These are phyloP conservation scores for Hesperophylax magnus DNA, from an alignment of 1,140 invertebrate species.

Conservation along the genomic window DNA sequence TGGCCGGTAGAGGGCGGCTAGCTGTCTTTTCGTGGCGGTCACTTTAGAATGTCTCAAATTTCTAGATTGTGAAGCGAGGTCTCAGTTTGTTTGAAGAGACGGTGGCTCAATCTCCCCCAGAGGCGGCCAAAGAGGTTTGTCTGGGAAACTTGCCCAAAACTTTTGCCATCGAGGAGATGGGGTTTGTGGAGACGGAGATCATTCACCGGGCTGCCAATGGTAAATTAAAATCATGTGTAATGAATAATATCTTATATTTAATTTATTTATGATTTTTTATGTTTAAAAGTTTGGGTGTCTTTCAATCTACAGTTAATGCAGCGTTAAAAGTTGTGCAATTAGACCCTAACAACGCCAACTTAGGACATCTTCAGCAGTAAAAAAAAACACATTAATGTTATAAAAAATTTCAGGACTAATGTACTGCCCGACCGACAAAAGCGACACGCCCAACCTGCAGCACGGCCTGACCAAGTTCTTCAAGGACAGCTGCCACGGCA, in stretches of 20 bases:
- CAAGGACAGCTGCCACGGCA: slow-evolving; percentile 28
- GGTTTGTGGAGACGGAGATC: slow-evolving; percentile 10
- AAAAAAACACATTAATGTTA: too few species aligned
- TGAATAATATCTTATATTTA: not conserved
- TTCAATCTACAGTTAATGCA: too few species aligned
- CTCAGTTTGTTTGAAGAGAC: slow-evolving; percentile 20
- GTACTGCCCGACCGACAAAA: slow-evolving; percentile 15
- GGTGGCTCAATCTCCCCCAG: not conserved
- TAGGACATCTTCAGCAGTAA: too few species aligned
- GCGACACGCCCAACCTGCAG: slow-evolving; percentile 14
- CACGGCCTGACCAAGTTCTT: slow-evolving; percentile 34
- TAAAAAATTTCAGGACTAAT: slow-evolving; percentile 14
- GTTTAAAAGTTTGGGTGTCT: too few species aligned
- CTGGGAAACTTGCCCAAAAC: not conserved
- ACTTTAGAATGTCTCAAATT: too few species aligned
- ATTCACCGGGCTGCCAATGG: not conserved
- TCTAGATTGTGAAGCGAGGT: slow-evolving; percentile 16
- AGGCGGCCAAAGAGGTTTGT: not conserved
- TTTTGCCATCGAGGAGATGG: slow-evolving; percentile 19
- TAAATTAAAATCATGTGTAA: not conserved
- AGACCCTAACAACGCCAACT: too few species aligned
- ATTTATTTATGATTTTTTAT: too few species aligned
- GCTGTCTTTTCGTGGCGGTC: too few species aligned
- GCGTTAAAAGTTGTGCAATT: too few species aligned
- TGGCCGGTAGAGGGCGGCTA: too few species aligned